Base-by-base conservation (phyloP, 92 coral and sea anemone species). In the Desmophyllum pertusum region DNA sequence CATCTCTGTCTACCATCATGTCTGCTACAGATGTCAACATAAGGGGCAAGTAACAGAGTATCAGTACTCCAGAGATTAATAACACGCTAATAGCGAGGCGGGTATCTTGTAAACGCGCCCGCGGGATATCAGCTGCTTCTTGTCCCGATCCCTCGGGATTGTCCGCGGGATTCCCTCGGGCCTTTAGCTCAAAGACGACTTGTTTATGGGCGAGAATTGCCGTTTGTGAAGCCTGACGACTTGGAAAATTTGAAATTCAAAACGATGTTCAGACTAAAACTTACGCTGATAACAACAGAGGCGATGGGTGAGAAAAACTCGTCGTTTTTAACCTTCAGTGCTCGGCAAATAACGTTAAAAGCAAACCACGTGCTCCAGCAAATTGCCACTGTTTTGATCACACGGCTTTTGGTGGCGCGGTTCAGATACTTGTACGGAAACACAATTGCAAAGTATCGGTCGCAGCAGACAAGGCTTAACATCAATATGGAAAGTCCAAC, bases 321-420 rank as follows among this genome's bases (percentile, higher is more conserved):
- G 79, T 85, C 89, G 51, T 85, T 85, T 70, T 78, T 85, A 7
- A 85, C 89, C 48, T 30, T 85, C 63, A 85, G 38, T 18, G 89
- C 89, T 43, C 89, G 66, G 71, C 84, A 78, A 23, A 70, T 73
- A 30, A 78, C 73, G 46, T 85, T 85, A 23, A 85, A 85, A 53
- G 39, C 52, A 1, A 80, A 14, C 89, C 84, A 85, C 39, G 41
- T 10, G 18, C 59, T 14, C 84, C 89, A 85, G 35, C 79, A 68
- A 40, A 78, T 48, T 30, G 71, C 73, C 6, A 73, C 69, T 15
- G 50, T 38, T 38, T 29, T 68, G 1, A 85, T 23, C 13, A 85
- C 61, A 1, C 79, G 57, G 1, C 10, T 42, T 52, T 69, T 85
- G 4, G 68, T 85, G 36, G 73, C 89, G n/a, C 43, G 40, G 18